A percentile compares a stretch with the other conserved stretches of the same genome.
These are phyloP conservation scores for Vanacampus margaritifer DNA, from an alignment of 2,113 vertebrate genomes.

Conservation along the genomic window DNA sequence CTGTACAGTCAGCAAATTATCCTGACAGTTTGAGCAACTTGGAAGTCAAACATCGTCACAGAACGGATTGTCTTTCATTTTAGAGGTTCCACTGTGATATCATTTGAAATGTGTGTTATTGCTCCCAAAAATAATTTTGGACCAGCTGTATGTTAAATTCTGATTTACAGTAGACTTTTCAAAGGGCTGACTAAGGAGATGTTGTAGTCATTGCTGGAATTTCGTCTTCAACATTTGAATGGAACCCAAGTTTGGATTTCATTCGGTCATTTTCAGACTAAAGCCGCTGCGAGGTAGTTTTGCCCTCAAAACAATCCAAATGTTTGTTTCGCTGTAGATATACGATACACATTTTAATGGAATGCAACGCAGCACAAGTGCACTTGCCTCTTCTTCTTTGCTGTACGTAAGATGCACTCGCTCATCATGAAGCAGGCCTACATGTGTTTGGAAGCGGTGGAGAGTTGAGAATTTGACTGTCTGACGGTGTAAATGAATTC, in stretches of 20 bases:
- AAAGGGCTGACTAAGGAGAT: background rate
- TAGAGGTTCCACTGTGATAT: background rate
- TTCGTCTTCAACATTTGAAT: background rate
- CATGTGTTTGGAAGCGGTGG: conserved; percentile 68
- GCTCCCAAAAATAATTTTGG: background rate
- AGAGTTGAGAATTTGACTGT: conserved; percentile 65
- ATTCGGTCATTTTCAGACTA: background rate
- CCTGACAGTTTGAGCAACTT: background rate
- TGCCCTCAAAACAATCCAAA: background rate
- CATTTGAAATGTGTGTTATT: background rate
- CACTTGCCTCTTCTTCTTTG: conserved; percentile 43
- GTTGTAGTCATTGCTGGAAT: background rate
- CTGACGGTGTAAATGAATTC: conserved; percentile 68
- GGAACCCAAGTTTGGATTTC: background rate
- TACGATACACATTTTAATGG: background rate
- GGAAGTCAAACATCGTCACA: background rate
- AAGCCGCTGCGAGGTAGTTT: background rate
- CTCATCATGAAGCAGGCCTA: conserved; percentile 48
- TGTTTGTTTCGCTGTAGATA: conserved; percentile 24
- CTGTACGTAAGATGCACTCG: conserved; percentile 24
- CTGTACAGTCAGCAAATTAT: background rate
- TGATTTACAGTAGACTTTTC: background rate
- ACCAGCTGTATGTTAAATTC: background rate
- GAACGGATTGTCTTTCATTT: background rate
- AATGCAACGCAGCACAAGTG: conserved; percentile 25